Percentiles rank a stretch among this genome's conserved stretches.
Evolutionary conservation across 2,113 vertebrate genomes (phyloP).

Genomic region (Hipposideros armiger): DNA sequence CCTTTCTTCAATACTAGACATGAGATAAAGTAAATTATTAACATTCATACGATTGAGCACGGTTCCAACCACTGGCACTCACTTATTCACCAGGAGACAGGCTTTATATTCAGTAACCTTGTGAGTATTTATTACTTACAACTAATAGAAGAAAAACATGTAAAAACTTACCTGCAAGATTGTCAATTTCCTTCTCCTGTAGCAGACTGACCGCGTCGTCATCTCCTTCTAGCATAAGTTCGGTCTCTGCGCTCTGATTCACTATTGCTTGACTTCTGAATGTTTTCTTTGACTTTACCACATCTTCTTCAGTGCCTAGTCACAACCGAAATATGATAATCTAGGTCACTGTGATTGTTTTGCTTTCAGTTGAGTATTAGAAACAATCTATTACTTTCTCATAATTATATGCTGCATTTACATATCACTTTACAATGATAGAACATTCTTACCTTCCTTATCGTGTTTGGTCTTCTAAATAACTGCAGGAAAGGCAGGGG

Average conservation of each 20-base stretch:
- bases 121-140: background rate
- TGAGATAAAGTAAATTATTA: background rate
- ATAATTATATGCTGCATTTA: background rate
- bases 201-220: slow-evolving; percentile 96
- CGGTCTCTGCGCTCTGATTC: slow-evolving; percentile 93
- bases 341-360: background rate
- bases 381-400: slow-evolving; percentile 47
- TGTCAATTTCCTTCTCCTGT: slow-evolving; percentile 98
- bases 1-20: background rate
- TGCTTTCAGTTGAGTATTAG: background rate
- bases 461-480: background rate
- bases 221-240: slow-evolving; percentile 96
- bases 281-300: slow-evolving; percentile 92
- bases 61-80: background rate
- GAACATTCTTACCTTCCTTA: slow-evolving; percentile 55
- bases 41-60: background rate
- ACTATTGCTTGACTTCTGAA: slow-evolving; percentile 92
- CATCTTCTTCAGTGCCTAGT: slow-evolving; percentile 92
- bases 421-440: background rate
- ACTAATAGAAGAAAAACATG: slow-evolving; percentile 3
- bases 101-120: background rate
- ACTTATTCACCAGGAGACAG: background rate
- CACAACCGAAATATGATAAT: slow-evolving; percentile 55
- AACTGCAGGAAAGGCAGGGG: background rate
- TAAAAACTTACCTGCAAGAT: slow-evolving; percentile 92